phyloP scores from a whole-genome alignment of 2,888 invertebrate species.

The Carterocephalus palaemon region DNA sequence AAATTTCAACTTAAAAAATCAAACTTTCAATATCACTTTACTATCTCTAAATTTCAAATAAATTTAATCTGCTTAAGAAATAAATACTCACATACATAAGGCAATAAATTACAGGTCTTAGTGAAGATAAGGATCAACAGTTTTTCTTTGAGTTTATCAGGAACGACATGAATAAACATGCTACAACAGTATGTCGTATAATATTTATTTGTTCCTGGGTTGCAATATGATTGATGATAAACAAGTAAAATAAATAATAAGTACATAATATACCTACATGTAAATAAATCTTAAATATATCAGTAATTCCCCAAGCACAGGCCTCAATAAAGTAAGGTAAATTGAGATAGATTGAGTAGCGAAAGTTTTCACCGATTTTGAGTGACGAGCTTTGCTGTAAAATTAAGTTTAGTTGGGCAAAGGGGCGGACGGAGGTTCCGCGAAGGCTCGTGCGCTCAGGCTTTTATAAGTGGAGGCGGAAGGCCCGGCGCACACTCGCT shows the following conservation, averaged over 20 bases:
- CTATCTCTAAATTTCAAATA: too few relatives aligned
- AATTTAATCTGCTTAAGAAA: constrained; percentile 10
- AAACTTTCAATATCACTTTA: too few relatives aligned
- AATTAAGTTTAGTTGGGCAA: constrained; percentile 38
- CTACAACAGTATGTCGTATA: background rate
- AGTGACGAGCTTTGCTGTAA: constrained; percentile 41
- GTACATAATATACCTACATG: too few relatives aligned
- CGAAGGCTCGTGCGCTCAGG: constrained; percentile 31
- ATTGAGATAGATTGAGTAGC: background rate
- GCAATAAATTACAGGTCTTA: constrained; percentile 17
- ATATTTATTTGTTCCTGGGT: background rate
- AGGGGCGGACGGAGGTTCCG: constrained; percentile 39
- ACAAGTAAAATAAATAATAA: too few relatives aligned
- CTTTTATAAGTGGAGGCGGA: constrained; percentile 51
- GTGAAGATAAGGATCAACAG: constrained; percentile 18
- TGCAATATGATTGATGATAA: background rate
- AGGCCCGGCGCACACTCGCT: constrained; percentile 65
- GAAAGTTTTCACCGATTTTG: constrained; percentile 24
- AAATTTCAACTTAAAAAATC: too few relatives aligned
- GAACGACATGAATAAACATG: constrained; percentile 6
- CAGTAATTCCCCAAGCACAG: too few relatives aligned
- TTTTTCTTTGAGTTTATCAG: constrained; percentile 13
- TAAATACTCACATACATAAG: constrained; percentile 7
- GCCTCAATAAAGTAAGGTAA: too few relatives aligned
- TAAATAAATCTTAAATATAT: too few relatives aligned